Percentiles rank a stretch among this genome's conserved stretches.
These are phyloP conservation scores for Poecilia wingei DNA, from an alignment of 2,797 vertebrate genomes.

Conservation along the genomic window DNA sequence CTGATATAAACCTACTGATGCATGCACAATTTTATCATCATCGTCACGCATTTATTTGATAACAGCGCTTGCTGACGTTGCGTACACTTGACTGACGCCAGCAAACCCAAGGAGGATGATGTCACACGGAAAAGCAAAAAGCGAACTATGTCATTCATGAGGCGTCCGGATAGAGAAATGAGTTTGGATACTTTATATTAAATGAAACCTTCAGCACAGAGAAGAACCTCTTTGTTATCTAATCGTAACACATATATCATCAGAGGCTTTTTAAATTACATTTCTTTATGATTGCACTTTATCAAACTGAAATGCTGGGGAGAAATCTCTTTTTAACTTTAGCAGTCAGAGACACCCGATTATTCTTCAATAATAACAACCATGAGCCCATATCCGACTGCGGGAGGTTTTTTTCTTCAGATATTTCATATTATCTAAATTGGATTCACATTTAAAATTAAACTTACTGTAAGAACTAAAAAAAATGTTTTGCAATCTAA, in stretches of 20 bases:
- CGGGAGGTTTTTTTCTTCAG: not conserved
- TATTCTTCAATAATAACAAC: not conserved
- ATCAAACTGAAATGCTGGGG: slow-evolving; percentile 30
- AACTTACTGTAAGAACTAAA: not conserved
- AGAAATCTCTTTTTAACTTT: slow-evolving; percentile 50
- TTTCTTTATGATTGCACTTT: slow-evolving; percentile 24
- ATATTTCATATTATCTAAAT: not conserved
- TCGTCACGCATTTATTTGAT: slow-evolving; percentile 11
- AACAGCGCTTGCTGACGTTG: slow-evolving; percentile 12
- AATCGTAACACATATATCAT: not conserved
- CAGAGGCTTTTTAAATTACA: not conserved
- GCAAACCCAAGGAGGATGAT: not conserved
- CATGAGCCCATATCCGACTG: not conserved
- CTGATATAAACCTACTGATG: slow-evolving; percentile 3
- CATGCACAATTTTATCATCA: not conserved
- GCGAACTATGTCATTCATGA: not conserved
- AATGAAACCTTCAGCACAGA: slow-evolving; percentile 1
- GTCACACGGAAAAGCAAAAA: not conserved
- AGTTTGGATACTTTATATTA: not conserved
- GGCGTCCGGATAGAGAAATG: not conserved
- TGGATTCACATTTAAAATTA: not conserved
- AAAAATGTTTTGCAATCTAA: not conserved
- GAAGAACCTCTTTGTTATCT: not conserved
- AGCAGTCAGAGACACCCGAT: slow-evolving; percentile 6
- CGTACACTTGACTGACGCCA: slow-evolving; percentile 14